Evolutionary conservation across 2,113 vertebrate species (phyloP).

Genomic region (Elachura formosa): DNA sequence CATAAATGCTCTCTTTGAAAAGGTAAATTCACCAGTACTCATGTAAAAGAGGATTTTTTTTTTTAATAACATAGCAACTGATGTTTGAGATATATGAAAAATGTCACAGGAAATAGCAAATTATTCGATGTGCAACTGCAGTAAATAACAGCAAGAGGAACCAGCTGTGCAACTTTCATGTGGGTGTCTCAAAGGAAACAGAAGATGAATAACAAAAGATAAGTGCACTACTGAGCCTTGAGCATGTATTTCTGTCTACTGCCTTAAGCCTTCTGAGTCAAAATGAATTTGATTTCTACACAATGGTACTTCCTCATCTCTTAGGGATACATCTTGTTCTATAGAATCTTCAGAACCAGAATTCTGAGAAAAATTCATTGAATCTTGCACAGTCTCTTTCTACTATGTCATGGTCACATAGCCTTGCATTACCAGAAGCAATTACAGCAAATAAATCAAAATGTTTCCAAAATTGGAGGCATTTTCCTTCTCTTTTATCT

Average conservation of each 20-base stretch:
- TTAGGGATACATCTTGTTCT: neutral
- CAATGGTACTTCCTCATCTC: neutral
- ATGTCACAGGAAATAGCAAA: neutral
- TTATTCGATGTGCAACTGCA: neutral
- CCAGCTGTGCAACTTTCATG: neutral
- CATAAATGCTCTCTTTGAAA: neutral
- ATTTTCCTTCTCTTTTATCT: neutral
- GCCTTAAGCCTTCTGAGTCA: neutral
- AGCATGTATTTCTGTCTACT: neutral
- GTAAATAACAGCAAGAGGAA: neutral
- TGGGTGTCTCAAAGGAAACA: slow-evolving; percentile 3
- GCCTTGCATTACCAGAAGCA: neutral
- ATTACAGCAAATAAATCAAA: neutral
- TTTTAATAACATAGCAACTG: neutral
- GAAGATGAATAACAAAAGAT: neutral
- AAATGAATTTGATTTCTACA: neutral
- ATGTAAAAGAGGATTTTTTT: neutral
- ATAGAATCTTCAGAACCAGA: neutral
- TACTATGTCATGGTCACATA: neutral
- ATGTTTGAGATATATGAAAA: neutral
- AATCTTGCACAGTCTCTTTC: neutral
- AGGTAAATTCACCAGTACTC: neutral
- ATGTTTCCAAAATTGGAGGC: slow-evolving; percentile 18
- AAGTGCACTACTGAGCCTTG: neutral
- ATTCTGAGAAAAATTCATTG: neutral